Evolutionary conservation across 2,888 invertebrate species (phyloP).

Genomic region (Phengaris alcon): DNA sequence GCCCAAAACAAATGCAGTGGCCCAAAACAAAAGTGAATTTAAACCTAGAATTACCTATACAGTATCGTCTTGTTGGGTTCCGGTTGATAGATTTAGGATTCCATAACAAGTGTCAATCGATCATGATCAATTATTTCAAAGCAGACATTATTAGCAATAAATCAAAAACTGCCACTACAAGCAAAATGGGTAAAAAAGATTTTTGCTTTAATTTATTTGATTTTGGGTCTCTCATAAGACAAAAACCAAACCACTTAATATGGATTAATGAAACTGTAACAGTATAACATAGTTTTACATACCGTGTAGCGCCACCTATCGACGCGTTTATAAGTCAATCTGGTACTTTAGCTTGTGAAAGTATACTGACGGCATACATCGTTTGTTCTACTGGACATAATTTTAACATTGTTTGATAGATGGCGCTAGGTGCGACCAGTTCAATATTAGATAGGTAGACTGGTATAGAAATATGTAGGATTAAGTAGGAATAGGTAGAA

Average conservation of each 20-base stretch:
- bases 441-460: neutral
- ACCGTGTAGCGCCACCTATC: neutral
- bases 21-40: neutral
- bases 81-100: too few species aligned
- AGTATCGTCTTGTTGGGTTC: too few species aligned
- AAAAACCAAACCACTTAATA: neutral
- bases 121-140: too few species aligned
- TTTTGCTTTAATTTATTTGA: too few species aligned
- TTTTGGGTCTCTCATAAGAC: too few species aligned
- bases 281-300: neutral
- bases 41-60: too few species aligned
- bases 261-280: neutral
- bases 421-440: neutral
- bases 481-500: too few species aligned
- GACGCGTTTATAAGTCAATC: neutral
- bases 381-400: neutral
- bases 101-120: too few species aligned
- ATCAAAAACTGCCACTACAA: too few species aligned
- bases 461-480: too few species aligned
- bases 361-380: neutral
- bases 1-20: neutral
- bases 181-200: too few species aligned
- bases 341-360: neutral
- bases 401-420: neutral
- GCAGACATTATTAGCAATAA: too few species aligned